A percentile compares a stretch with the other conserved stretches of the same genome.
Evolutionary conservation across 2,113 vertebrate genomes (phyloP).

Genomic region (Polypterus senegalus): DNA sequence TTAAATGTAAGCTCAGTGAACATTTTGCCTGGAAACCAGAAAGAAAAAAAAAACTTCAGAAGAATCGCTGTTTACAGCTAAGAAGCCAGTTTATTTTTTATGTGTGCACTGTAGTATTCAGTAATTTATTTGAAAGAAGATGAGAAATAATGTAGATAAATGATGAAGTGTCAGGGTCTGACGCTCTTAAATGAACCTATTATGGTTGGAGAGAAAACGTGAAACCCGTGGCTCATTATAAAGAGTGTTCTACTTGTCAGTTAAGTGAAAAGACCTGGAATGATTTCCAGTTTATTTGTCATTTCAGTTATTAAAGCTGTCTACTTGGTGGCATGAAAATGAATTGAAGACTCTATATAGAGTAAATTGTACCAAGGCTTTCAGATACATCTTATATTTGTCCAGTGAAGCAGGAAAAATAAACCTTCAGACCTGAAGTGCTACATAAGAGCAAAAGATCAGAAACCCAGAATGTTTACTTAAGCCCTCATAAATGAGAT

Average conservation of each 20-base stretch:
- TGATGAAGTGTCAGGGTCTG: conserved; percentile 79
- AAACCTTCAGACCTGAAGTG: conserved; percentile 65
- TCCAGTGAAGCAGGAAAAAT: conserved; percentile 69
- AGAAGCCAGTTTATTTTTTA: conserved; percentile 78
- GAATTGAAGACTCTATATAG: conserved; percentile 71
- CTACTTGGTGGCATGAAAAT: conserved; percentile 75
- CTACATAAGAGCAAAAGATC: conserved; percentile 39
- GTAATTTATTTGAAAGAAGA: conserved; percentile 83
- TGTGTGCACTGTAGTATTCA: conserved; percentile 77
- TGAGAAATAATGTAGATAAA: conserved; percentile 87
- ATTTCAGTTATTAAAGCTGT: conserved; percentile 84
- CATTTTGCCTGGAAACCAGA: conserved; percentile 60
- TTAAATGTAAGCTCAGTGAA: conserved; percentile 31
- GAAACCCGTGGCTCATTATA: conserved; percentile 78
- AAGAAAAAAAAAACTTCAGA: conserved; percentile 68
- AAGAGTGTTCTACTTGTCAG: conserved; percentile 79
- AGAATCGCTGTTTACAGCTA: conserved; percentile 79
- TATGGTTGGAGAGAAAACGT: conserved; percentile 76
- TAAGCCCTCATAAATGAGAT: conserved; percentile 40
- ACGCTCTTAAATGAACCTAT: conserved; percentile 81
- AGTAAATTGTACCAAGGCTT: conserved; percentile 75
- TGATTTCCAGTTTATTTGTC: conserved; percentile 85
- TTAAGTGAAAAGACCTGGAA: conserved; percentile 77
- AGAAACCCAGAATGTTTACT: conserved; percentile 35
- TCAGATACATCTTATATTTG: conserved; percentile 74